Evolutionary conservation across 2,113 vertebrate species (phyloP), one percentile per base, ranked within the genome.

Genomic region (Nettapus auritus): DNA sequence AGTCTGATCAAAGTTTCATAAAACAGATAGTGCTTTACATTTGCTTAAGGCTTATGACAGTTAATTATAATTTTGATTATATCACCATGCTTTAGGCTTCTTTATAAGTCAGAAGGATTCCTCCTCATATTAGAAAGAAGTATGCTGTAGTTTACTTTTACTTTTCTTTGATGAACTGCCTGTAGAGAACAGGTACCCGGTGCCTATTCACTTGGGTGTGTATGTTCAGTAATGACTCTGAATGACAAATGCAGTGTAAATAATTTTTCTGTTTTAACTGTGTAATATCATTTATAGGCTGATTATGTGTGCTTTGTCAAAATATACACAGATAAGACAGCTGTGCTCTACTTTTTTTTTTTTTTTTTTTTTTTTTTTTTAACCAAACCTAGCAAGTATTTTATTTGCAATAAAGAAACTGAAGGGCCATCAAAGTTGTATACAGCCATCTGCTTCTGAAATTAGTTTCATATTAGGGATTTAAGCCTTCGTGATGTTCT

Each of bases 401-500:
- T 98, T 98, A 97, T 98, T 97, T 97, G 86, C 95, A 94, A 88
- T 98, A 97, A 98, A 91, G 97, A 97, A 97, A 96, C 97, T 96
- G 97, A 98, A 98, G 97, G 96, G 92, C 96, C 91, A 98, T 98
- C 97, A 97, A 96, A 96, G 57, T 96, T 96, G 67, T 96, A 93
- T 94, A 90, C 78, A 96, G 83, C 97, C 98, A 98, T 98, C 98
- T 98, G 98, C 93, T 97, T 98, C 94, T 93, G 89, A 96, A 98
- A 97, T 98, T 97, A 96, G 88, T 95, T 97, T 97, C 92, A 93
- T 97, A 88, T 88, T 93, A 93, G 95, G 94, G 94, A 97, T 97
- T 98, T 96, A 96, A 93, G 77, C 62, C 56, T 94, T 86, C 52
- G 86, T 48, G 59, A 94, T 94, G 81, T 48, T 94, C 28, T 89